These are phyloP conservation scores for Trichogramma pretiosum DNA, from an alignment of 1,140 invertebrate genomes.

Conservation along the genomic window DNA sequence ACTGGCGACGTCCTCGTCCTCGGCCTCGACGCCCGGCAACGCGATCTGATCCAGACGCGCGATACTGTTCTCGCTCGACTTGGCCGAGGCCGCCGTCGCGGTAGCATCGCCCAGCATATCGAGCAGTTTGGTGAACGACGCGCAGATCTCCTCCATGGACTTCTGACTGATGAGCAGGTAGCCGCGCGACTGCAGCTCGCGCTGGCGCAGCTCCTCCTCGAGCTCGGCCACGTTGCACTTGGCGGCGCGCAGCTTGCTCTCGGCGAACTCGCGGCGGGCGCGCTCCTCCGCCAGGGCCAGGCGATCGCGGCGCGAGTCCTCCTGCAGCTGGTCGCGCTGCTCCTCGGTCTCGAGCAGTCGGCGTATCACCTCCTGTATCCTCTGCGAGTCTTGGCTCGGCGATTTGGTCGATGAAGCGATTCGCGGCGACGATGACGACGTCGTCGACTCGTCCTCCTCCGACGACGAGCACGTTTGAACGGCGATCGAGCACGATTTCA, in stretches of 20 bases:
- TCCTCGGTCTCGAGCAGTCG: conserved; percentile 2
- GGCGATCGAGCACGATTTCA: neutral
- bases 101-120: conserved; percentile 26
- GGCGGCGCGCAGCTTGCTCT: conserved; percentile 28
- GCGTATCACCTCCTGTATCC: conserved; percentile 5
- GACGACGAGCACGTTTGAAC: neutral
- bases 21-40: neutral
- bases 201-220: conserved; percentile 28
- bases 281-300: conserved; percentile 29
- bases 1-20: conserved; percentile 8
- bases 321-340: conserved; percentile 23
- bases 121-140: conserved; percentile 32
- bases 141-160: conserved; percentile 34
- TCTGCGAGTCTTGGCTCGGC: neutral
- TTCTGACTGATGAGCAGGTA: conserved; percentile 34
- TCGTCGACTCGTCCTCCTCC: neutral
- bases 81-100: conserved; percentile 6
- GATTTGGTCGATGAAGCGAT: no score
- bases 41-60: neutral
- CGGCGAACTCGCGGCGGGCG: conserved; percentile 26
- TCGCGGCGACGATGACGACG: neutral
- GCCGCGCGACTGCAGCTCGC: conserved; percentile 29
- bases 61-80: neutral
- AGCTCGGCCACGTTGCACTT: conserved; percentile 26
- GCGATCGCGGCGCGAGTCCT: conserved; percentile 19